Conservation (phyloP, 35 echinoderm and acorn worm species). For the Apostichopus japonicus region DNA sequence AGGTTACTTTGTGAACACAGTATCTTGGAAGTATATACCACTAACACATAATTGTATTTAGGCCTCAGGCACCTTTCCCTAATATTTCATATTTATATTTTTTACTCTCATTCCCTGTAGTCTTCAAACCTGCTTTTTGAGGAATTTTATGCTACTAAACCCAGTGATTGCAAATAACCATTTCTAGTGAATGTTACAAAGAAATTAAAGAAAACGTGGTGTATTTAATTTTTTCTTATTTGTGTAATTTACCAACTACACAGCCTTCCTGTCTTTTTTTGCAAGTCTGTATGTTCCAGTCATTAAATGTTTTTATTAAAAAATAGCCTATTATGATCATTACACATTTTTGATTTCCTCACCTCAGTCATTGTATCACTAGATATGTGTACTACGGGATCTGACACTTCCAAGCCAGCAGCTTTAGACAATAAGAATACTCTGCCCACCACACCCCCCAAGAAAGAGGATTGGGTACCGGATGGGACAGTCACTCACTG, state of each 20-base stretch:
- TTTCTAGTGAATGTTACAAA: too few relatives aligned
- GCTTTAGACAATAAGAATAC: background rate
- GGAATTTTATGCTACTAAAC: too few relatives aligned
- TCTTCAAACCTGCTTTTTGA: too few relatives aligned
- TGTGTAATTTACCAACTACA: background rate
- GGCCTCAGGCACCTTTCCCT: too few relatives aligned
- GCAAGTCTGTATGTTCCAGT: background rate
- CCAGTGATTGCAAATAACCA: too few relatives aligned
- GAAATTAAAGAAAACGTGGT: background rate
- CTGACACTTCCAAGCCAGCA: background rate
- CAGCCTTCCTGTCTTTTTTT: background rate
- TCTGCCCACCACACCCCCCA: conserved; percentile 78
- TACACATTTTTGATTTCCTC: background rate
- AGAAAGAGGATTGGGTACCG: conserved; percentile 86
- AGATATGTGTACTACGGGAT: background rate
- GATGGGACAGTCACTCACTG: conserved; percentile 79
- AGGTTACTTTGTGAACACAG: too few relatives aligned
- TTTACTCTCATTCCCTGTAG: too few relatives aligned
- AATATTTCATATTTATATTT: too few relatives aligned
- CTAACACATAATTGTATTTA: too few relatives aligned
- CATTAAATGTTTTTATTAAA: background rate
- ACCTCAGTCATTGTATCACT: background rate
- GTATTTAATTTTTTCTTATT: background rate
- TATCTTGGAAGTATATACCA: too few relatives aligned
- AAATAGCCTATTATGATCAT: background rate